A percentile compares a stretch with the other conserved stretches of the same genome.
These are phyloP conservation scores for Dysmachus trigonus DNA, from an alignment of 2,888 invertebrate genomes.

Conservation along the genomic window DNA sequence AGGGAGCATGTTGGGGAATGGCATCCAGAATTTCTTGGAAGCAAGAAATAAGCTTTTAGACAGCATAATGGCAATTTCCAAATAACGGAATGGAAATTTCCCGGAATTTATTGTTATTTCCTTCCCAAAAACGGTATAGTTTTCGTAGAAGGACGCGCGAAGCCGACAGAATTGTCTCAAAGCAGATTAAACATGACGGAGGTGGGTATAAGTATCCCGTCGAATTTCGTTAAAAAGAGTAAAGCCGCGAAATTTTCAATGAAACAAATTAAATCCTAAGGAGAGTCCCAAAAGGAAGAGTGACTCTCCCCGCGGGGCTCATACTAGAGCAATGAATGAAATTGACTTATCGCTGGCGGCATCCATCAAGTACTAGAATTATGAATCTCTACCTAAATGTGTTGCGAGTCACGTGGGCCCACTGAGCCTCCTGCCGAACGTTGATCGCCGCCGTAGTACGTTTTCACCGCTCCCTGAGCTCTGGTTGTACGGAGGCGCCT, in stretches of 20 bases:
- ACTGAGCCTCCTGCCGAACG: slow-evolving; percentile 1
- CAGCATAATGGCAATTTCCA: not conserved
- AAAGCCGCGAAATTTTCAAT: not conserved
- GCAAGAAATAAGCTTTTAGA: not conserved
- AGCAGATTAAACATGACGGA: not conserved
- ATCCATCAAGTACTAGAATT: slow-evolving; percentile 12
- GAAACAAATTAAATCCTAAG: not conserved
- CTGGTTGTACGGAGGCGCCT: not conserved
- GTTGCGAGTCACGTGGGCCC: slow-evolving; percentile 15
- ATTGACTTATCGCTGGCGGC: not conserved
- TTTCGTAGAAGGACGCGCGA: not conserved
- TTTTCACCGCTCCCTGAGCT: not conserved
- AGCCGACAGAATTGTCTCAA: not conserved
- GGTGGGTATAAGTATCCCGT: not conserved
- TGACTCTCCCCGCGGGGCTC: not conserved
- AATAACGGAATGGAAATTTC: not conserved
- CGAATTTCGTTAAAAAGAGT: not conserved
- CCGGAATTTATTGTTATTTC: not conserved
- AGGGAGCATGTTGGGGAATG: not conserved
- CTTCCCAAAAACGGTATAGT: not conserved
- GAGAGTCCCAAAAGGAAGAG: not conserved
- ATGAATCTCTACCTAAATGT: slow-evolving; percentile 18
- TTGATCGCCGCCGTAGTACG: slow-evolving; percentile 1
- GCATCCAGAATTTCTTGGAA: not conserved
- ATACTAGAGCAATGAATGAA: not conserved